These are phyloP conservation scores for Tretioscincus oriximinensis DNA, from an alignment of 2,113 vertebrate genomes.

Conservation along the genomic window DNA sequence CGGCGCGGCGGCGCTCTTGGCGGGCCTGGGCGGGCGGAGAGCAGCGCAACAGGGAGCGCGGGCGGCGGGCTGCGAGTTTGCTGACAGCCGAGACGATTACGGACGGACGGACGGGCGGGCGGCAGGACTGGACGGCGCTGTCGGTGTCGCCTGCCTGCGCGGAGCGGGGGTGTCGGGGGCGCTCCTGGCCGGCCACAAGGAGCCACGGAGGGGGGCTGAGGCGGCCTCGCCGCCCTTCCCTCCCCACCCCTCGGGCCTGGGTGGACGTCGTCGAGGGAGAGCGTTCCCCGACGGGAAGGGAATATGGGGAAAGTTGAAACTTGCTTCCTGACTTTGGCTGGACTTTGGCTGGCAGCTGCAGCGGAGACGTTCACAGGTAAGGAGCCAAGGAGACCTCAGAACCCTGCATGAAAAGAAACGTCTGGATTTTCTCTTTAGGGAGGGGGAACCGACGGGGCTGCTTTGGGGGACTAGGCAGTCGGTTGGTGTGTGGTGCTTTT, in stretches of 20 bases:
- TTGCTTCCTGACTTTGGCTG: conserved; percentile 79
- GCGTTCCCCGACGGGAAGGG: conserved; percentile 11
- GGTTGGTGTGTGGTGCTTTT: no score
- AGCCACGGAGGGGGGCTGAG: conserved; percentile 10
- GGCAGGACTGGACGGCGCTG: not conserved
- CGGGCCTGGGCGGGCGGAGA: not conserved
- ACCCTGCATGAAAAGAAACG: not conserved
- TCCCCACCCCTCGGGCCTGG: conserved; percentile 5
- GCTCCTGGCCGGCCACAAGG: not conserved
- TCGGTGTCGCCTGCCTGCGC: no score
- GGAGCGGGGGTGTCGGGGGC: no score
- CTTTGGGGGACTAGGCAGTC: not conserved
- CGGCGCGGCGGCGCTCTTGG: conserved; percentile 10
- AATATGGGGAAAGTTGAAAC: conserved; percentile 75
- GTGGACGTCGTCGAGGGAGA: conserved; percentile 30
- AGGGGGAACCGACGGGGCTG: not conserved
- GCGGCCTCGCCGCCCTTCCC: conserved; percentile 2
- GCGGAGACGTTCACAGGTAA: conserved; percentile 77
- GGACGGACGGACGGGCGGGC: not conserved
- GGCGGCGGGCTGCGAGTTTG: not conserved
- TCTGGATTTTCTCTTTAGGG: not conserved
- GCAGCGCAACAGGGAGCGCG: conserved; percentile 16
- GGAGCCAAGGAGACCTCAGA: not conserved
- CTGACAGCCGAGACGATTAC: not conserved
- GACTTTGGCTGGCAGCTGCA: conserved; percentile 71